These are phyloP conservation scores for Columbina picui DNA, from an alignment of 2,113 vertebrate genomes.

Conservation along the genomic window DNA sequence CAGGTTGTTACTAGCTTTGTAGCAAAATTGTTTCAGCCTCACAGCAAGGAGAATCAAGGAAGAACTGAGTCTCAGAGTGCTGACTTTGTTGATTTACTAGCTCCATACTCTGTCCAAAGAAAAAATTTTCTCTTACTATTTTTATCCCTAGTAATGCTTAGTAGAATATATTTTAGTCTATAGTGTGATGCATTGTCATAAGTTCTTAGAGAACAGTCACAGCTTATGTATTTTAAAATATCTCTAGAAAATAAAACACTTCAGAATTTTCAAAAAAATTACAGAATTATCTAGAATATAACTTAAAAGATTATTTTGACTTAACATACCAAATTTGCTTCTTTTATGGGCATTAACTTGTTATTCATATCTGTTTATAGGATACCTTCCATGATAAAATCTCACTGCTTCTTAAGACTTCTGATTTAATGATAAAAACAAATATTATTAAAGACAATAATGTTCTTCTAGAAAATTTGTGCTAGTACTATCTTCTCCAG, in stretches of 20 bases:
- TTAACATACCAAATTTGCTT: not conserved
- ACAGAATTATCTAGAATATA: not conserved
- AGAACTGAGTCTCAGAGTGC: not conserved
- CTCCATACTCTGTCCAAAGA: not conserved
- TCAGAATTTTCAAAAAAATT: not conserved
- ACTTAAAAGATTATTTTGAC: not conserved
- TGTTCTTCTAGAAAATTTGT: not conserved
- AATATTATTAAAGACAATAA: not conserved
- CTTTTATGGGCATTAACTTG: not conserved
- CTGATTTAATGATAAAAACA: not conserved
- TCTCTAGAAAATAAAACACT: not conserved
- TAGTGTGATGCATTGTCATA: not conserved
- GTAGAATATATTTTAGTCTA: not conserved
- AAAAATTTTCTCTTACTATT: not conserved
- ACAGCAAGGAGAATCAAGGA: not conserved
- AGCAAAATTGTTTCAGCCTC: not conserved
- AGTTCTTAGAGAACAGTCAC: not conserved
- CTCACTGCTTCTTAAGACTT: not conserved
- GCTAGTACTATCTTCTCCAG: not conserved
- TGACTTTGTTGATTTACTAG: not conserved
- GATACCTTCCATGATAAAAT: not conserved
- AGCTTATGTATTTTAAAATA: not conserved
- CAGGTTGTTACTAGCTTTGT: not conserved
- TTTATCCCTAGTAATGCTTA: not conserved
- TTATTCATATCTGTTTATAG: not conserved